A percentile compares a stretch with the other conserved stretches of the same genome.
Conservation (phyloP, 1,140 invertebrate species). For the Heliconius melpomene region DNA sequence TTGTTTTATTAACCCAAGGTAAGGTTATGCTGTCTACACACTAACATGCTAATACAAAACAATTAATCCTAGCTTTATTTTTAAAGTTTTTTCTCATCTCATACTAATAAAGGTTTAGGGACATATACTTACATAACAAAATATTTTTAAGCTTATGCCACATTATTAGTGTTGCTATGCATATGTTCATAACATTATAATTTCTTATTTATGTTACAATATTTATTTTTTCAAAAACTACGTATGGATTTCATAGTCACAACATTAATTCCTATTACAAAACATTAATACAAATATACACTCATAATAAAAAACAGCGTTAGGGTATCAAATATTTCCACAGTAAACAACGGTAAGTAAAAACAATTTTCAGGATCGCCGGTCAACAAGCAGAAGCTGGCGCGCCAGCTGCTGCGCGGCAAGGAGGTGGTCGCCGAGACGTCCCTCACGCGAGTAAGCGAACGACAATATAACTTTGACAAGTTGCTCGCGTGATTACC, state of each 20-base stretch:
- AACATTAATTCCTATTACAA: not conserved
- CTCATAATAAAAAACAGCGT: not conserved
- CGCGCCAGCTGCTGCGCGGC: conserved; percentile 85
- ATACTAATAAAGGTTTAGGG: not conserved
- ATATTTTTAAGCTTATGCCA: conserved; percentile 11
- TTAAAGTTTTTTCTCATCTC: not conserved
- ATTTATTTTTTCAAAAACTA: not conserved
- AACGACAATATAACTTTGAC: conserved; percentile 67
- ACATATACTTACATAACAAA: not conserved
- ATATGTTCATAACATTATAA: not conserved
- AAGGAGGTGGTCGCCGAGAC: conserved; percentile 87
- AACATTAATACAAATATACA: not conserved
- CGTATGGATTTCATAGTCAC: too few species aligned
- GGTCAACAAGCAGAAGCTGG: conserved; percentile 89
- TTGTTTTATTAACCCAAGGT: not conserved
- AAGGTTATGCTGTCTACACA: not conserved
- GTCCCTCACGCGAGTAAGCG: conserved; percentile 86
- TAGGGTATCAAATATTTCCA: not conserved
- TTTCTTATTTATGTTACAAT: conserved; percentile 8
- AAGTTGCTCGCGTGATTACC: conserved; percentile 37
- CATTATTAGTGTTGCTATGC: conserved; percentile 29
- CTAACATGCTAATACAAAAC: not conserved
- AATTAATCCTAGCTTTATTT: not conserved
- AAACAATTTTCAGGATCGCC: conserved; percentile 84
- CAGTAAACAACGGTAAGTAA: conserved; percentile 19